These are phyloP conservation scores for Sussaba pulchella DNA, from an alignment of 2,888 invertebrate species.

Conservation along the genomic window DNA sequence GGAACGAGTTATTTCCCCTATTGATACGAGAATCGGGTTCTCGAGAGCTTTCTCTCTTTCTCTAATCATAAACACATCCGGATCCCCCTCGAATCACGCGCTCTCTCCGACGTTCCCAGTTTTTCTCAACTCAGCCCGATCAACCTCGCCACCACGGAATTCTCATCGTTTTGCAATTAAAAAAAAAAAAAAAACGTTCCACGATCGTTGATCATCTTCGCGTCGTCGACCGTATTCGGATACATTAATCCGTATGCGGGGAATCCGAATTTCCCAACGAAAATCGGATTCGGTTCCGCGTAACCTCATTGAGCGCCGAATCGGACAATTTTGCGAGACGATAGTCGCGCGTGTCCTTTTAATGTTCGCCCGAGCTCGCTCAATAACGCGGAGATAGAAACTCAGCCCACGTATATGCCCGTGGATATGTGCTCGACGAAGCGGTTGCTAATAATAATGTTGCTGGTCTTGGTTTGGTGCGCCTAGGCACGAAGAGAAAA, in stretches of 20 bases:
- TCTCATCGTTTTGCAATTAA: constrained; percentile 11
- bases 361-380: no score
- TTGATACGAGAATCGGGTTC: neutral
- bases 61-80: neutral
- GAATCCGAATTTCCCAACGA: no score
- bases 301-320: neutral
- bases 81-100: neutral
- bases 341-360: no score
- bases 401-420: constrained; percentile 46
- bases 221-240: no score
- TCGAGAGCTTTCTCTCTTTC: neutral
- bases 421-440: constrained; percentile 62
- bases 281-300: constrained; percentile 50
- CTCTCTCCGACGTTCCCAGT: constrained; percentile 31
- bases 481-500: constrained; percentile 77
- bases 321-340: no score
- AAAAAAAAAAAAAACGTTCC: neutral
- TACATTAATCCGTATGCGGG: no score
- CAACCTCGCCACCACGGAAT: constrained; percentile 12
- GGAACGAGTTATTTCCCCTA: constrained; percentile 34
- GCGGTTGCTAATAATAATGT: constrained; percentile 78
- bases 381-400: constrained; percentile 68
- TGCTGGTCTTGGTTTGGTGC: constrained; percentile 32
- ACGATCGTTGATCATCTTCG: constrained; percentile 9
- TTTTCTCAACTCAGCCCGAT: constrained; percentile 20